These are phyloP conservation scores for Diplodus puntazzo DNA, from an alignment of 2,797 vertebrate genomes.

Conservation along the genomic window DNA sequence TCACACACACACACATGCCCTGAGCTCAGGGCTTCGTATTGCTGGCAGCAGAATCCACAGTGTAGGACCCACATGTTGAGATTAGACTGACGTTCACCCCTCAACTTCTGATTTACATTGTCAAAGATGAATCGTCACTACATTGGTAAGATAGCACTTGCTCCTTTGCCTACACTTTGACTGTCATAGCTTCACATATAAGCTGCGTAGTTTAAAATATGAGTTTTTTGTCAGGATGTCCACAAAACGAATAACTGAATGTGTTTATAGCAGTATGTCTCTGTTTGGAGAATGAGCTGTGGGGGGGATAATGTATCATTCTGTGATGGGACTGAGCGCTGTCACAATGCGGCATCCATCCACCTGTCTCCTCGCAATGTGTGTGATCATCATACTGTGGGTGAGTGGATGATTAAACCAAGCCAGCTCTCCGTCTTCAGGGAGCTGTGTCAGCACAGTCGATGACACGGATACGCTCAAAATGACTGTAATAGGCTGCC, in stretches of 20 bases:
- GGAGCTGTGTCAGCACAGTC: conserved; percentile 78
- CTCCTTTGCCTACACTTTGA: conserved; percentile 5
- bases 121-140: conserved; percentile 16
- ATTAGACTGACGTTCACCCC: conserved; percentile 34
- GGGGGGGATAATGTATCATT: neutral
- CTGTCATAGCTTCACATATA: conserved; percentile 6
- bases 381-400: conserved; percentile 54
- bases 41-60: conserved; percentile 28
- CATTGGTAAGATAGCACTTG: conserved; percentile 19
- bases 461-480: conserved; percentile 70
- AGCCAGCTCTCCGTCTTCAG: conserved; percentile 60
- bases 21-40: conserved; percentile 6
- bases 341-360: conserved; percentile 48
- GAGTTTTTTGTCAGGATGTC: neutral
- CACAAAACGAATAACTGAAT: neutral
- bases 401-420: conserved; percentile 76
- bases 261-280: conserved; percentile 9
- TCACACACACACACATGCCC: neutral
- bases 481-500: conserved; percentile 67
- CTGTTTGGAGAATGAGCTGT: neutral
- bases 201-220: neutral
- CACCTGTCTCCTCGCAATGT: conserved; percentile 44
- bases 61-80: conserved; percentile 17
- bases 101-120: conserved; percentile 20
- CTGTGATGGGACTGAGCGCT: conserved; percentile 22